Evolutionary conservation across 2,797 vertebrate genomes (phyloP), one percentile per base, ranked within the genome.

Genomic region (Chloroceryle amazona): DNA sequence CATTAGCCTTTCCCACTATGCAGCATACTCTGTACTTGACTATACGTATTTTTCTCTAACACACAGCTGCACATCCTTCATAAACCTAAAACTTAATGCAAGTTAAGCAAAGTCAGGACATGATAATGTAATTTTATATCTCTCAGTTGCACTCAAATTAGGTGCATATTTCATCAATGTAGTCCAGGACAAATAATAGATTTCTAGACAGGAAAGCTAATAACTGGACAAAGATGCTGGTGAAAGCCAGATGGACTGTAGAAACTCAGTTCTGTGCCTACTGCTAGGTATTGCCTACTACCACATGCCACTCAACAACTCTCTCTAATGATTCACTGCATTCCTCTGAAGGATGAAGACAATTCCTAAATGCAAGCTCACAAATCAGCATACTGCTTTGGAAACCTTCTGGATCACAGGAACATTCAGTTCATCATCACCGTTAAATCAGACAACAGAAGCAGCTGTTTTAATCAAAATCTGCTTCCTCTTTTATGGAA

Each of bases 391-490:
- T 11, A 39, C n/a, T 89, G 72, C 87, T 95, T 66, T 90, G 76
- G 86, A 93, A 96, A 73, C 60, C 71, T 90, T 75, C 88, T 86
- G 88, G 47, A 81, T 60, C 78, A 67, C 41, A 60, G 76, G 89
- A 96, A 84, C 93, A 85, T 60, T 90, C 60, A 70, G 89, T 94
- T 85, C 81, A 66, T 17, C 3, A 3, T 29, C 80, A 88, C 57
- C 76, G 86, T 74, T 67, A 92, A 87, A 94, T 91, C 80, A 79
- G 73, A 58, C 39, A 95, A 82, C 13, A 7, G 47, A 31, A 90
- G n/a, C 88, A 90, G 92, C 61, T 89, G 67, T 52, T 52, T 93
- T 81, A 84, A 89, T 87, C 78, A 54, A 78, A 82, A 57, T 70
- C 79, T 95, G 33, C 60, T 70, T 60, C 55, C 31, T 86, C 71